Evolutionary conservation across 2,888 invertebrate genomes (phyloP), one percentile per base, ranked within the genome.

Genomic region (Drosophila ustulata): DNA sequence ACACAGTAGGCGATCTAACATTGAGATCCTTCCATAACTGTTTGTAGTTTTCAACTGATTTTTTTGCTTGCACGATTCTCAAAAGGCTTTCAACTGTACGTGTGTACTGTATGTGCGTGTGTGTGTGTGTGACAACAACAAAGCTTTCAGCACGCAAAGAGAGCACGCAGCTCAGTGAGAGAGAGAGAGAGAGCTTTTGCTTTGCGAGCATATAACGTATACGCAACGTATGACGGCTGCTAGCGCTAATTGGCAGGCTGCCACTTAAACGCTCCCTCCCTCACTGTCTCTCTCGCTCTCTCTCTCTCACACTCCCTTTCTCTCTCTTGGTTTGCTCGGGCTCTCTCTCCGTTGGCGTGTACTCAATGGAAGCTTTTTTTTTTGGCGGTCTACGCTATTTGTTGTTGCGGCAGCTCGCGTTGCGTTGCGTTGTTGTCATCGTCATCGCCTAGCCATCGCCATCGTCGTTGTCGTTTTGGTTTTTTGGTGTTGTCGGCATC

Each of bases 221-320:
- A 78, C 78, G 77, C 78, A 77, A 18, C 64, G 75, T 64, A 64
- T 41, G 46, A 1, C 63, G 28, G 65, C 56, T 46, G 55, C 66
- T 63, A 28, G 59, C 58, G 58, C 76, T 71, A 75, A 81, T 84
- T 89, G 89, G 82, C 89, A 83, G 80, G 71, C 77, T 79, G 82
- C 79, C 84, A 75, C 66, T 65, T 32, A 47, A 65, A 72, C 45
- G 49, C 37, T 34, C 37, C 8, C 45, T 30, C 72, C 47, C 53
- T 49, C 66, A 30, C 65, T 50, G 52, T 32, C 62, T 56, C 67
- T 51, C 32, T 37, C 34, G 11, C n/a, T 34, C 34, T 37, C 9
- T 32, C 9, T 32, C 9, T 13, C 45, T 30, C 72, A 37, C 37
- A 37, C 37, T 37, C 37, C 37, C 37, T n/a, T 37, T 37, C 65